phyloP scores from a whole-genome alignment of 2,113 vertebrate species.

The Callospermophilus lateralis region DNA sequence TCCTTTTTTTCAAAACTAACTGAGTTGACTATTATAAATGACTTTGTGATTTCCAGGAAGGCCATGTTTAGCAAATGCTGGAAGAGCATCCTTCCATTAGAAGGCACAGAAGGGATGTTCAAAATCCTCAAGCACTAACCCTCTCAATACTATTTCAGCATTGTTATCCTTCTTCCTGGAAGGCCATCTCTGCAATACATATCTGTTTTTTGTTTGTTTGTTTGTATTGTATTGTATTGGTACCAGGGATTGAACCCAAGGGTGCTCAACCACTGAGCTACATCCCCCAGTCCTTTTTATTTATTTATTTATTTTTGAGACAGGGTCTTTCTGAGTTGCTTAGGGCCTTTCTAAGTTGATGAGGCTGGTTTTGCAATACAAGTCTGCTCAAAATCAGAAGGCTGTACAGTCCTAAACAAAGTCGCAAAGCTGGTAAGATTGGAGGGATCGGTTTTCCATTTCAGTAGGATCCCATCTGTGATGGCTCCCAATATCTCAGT shows the following conservation, averaged over 20 bases:
- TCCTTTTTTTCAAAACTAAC: background rate
- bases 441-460: background rate
- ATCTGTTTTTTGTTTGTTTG: background rate
- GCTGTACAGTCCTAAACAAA: background rate
- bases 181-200: background rate
- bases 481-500: background rate
- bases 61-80: background rate
- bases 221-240: too few relatives aligned
- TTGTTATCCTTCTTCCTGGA: conserved; percentile 6
- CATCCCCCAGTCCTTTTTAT: too few relatives aligned
- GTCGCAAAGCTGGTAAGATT: background rate
- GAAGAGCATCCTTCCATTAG: background rate
- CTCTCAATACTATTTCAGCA: background rate
- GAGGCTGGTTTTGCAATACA: background rate
- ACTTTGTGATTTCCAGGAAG: conserved; percentile 6
- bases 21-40: conserved; percentile 45
- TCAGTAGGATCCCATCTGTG: background rate
- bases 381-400: background rate
- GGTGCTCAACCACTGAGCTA: too few relatives aligned
- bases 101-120: background rate
- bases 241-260: too few relatives aligned
- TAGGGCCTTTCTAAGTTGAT: too few relatives aligned
- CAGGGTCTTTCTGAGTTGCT: too few relatives aligned
- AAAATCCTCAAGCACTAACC: background rate
- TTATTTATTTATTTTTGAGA: too few relatives aligned